Evolutionary conservation across 2,113 vertebrate species (phyloP).

Genomic region (Siniperca chuatsi): DNA sequence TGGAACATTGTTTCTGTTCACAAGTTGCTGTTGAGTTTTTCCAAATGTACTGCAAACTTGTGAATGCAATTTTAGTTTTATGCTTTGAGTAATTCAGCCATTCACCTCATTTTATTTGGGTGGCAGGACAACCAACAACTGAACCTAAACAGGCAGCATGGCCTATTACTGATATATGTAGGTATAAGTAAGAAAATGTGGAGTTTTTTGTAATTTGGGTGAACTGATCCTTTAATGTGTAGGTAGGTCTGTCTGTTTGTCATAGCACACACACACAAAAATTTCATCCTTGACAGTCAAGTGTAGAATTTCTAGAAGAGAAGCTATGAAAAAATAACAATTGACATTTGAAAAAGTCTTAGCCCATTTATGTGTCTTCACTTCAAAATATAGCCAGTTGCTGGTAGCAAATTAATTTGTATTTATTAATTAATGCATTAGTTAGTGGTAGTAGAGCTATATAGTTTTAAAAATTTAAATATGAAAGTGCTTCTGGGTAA

Average conservation of each 20-base stretch:
- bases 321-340: background rate
- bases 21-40: background rate
- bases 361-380: conserved; percentile 33
- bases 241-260: background rate
- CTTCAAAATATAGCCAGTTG: conserved; percentile 8
- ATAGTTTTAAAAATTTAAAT: conserved; percentile 39
- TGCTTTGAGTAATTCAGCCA: background rate
- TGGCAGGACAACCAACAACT: background rate
- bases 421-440: conserved; percentile 43
- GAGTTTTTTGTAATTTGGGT: background rate
- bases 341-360: background rate
- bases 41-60: background rate
- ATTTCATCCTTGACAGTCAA: background rate
- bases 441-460: conserved; percentile 25
- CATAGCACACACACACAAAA: background rate
- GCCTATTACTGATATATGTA: background rate
- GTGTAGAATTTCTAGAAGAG: background rate
- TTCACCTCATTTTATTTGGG: background rate
- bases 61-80: background rate
- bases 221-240: background rate
- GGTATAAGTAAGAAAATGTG: background rate
- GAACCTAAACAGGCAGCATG: background rate
- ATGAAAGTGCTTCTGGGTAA: conserved; percentile 50
- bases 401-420: background rate
- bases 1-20: background rate